Evolutionary conservation across 2,888 invertebrate species (phyloP), one percentile per base, ranked within the genome.

Genomic region (Scelioninae gen. 2): DNA sequence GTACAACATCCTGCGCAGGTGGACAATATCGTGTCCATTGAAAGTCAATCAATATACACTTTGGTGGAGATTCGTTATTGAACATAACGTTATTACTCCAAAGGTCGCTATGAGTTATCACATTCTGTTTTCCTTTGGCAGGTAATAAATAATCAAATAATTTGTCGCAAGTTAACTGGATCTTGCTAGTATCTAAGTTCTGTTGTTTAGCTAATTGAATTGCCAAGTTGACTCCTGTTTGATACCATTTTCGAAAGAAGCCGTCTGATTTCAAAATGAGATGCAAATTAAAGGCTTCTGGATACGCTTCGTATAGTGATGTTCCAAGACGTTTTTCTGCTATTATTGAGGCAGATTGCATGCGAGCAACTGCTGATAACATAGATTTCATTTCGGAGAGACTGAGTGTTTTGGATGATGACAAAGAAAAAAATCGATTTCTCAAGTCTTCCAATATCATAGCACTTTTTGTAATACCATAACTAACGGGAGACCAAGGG

Each of bases 31-130:
- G 87, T 0, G 89, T 86, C 50, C 92, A 87, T 84, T 93, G 93
- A 79, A 91, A 93, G 83, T 93, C 93, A 0, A 94, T 89, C n/a
- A 93, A 81, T 25, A 90, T 81, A 76, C 92, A 91, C 22, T 89
- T 88, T 2, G 89, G 86, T 0, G 90, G 89, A 22, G 80, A 81
- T 0, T 85, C 83, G 22, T 86, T 77, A 11, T 84, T 81, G 60
- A 91, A 91, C 86, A 91, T 87, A 3, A 91, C 81, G 78, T 91
- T 91, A 76, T 91, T 91, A 39, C 88, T 88, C 91, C 91, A 91
- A 6, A 91, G 83, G 84, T 91, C 91, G 2, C 90, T 87, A 79
- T 91, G 91, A 41, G 89, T 89, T 5, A 91, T 81, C 0, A 90
- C 90, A 81, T 78, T 87, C 5, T 75, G 74, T 45, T 67, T 41